phyloP scores from a whole-genome alignment of 2,797 vertebrate genomes.

The Enteromius anoplus region DNA sequence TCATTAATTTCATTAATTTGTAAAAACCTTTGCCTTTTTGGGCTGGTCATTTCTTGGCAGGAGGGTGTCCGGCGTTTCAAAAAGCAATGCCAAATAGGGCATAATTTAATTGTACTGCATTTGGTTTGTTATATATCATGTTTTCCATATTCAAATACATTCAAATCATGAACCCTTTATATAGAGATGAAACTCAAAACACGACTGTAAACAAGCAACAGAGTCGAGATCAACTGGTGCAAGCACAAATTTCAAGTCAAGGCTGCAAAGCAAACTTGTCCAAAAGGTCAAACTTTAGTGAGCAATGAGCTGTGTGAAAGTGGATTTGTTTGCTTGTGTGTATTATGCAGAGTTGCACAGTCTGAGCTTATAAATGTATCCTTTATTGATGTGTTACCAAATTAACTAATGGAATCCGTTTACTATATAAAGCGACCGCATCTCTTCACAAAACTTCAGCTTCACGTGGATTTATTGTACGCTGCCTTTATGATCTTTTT shows the following conservation, averaged over 20 bases:
- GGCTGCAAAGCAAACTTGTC: conserved; percentile 8
- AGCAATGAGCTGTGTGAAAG: not conserved
- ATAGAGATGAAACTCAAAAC: conserved; percentile 49
- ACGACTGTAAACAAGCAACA: conserved; percentile 51
- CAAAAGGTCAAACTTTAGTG: conserved; percentile 45
- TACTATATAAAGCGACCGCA: not conserved
- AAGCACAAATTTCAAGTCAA: conserved; percentile 23
- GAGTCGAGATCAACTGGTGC: conserved; percentile 15
- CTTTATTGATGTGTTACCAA: not conserved
- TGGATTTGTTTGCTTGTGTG: not conserved
- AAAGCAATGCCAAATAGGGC: not conserved
- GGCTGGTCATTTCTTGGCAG: conserved; percentile 34
- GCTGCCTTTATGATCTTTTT: not conserved
- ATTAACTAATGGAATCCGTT: not conserved
- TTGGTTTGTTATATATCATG: not conserved
- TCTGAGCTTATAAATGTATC: not conserved
- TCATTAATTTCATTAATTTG: conserved; percentile 66
- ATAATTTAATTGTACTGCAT: not conserved
- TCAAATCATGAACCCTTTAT: conserved; percentile 10
- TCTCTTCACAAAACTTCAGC: not conserved
- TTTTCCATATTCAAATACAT: not conserved
- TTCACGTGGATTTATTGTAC: not conserved
- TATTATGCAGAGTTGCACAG: not conserved
- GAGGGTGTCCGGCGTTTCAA: conserved; percentile 29
- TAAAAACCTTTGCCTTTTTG: conserved; percentile 61